phyloP scores from a whole-genome alignment of 2,797 vertebrate species.

The Diplodus puntazzo region DNA sequence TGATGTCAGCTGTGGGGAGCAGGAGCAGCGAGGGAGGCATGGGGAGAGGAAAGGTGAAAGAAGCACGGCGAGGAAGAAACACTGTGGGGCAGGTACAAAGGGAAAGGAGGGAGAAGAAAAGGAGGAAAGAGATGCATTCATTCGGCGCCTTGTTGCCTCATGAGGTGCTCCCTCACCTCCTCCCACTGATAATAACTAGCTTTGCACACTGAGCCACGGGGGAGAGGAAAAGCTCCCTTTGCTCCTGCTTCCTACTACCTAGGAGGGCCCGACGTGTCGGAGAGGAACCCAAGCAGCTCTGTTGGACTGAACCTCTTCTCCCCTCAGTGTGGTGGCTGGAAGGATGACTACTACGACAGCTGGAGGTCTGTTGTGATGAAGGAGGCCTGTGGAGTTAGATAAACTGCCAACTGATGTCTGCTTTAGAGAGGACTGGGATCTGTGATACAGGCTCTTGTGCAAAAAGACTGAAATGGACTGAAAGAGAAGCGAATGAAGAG shows the following conservation, averaged over 20 bases:
- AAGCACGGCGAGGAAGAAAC: slow-evolving; percentile 31
- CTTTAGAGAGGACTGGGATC: slow-evolving; percentile 60
- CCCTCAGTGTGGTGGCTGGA: slow-evolving; percentile 71
- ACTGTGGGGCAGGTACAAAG: slow-evolving; percentile 18
- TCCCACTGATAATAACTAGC: slow-evolving; percentile 71
- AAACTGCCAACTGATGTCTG: slow-evolving; percentile 78
- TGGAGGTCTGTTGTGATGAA: slow-evolving; percentile 78
- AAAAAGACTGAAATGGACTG: slow-evolving; percentile 48
- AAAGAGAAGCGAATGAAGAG: slow-evolving; percentile 40
- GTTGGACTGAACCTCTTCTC: slow-evolving; percentile 71
- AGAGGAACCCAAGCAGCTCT: slow-evolving; percentile 60
- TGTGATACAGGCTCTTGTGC: slow-evolving; percentile 58
- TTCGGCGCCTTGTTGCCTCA: slow-evolving; percentile 55
- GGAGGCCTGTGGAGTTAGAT: slow-evolving; percentile 74
- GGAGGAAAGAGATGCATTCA: slow-evolving; percentile 57
- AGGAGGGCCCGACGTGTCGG: slow-evolving; percentile 63
- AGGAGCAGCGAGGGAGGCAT: slow-evolving; percentile 24
- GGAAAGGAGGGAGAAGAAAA: slow-evolving; percentile 32
- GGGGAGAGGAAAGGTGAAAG: slow-evolving; percentile 53
- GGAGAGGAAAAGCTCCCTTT: slow-evolving; percentile 68
- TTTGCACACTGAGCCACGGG: slow-evolving; percentile 68
- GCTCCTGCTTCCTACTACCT: slow-evolving; percentile 64
- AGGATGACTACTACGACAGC: slow-evolving; percentile 75
- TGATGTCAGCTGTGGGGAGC: slow-evolving; percentile 72
- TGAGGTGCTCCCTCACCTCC: slow-evolving; percentile 63